A percentile compares a stretch with the other conserved stretches of the same genome.
phyloP scores from a whole-genome alignment of 2,888 invertebrate species.

The Stenolophus ochropezus region DNA sequence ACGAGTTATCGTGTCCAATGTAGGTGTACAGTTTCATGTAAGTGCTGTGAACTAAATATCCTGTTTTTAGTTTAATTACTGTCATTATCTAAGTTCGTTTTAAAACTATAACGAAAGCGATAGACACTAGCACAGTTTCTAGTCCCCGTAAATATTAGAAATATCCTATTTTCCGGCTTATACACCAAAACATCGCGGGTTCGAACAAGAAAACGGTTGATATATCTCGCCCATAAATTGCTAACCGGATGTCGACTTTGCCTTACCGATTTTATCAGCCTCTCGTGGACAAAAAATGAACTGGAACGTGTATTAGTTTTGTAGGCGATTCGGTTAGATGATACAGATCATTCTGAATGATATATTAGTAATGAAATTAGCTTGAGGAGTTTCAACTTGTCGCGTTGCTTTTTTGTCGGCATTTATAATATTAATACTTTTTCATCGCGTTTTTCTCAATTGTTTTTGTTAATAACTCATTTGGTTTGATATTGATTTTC shows the following conservation, averaged over 20 bases:
- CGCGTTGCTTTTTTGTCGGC: background rate
- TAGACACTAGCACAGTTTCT: constrained; percentile 27
- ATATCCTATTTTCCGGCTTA: constrained; percentile 45
- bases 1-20: constrained; percentile 32
- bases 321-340: constrained; percentile 19
- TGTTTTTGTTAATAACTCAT: constrained; percentile 45
- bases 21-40: constrained; percentile 44
- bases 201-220: constrained; percentile 34
- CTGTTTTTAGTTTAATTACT: constrained; percentile 55
- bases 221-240: constrained; percentile 46
- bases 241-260: constrained; percentile 39
- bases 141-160: constrained; percentile 26
- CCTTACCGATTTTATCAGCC: constrained; percentile 42
- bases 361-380: constrained; percentile 44
- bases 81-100: constrained; percentile 49
- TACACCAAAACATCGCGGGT: constrained; percentile 43
- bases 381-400: background rate
- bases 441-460: constrained; percentile 29
- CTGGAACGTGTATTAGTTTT: constrained; percentile 44
- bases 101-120: constrained; percentile 51
- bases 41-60: constrained; percentile 47
- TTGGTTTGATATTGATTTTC: constrained; percentile 4
- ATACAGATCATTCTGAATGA: constrained; percentile 41
- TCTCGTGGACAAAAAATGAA: constrained; percentile 34
- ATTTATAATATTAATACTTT: constrained; percentile 28